These are phyloP conservation scores for Rhagologus leucostigma DNA, from an alignment of 2,113 vertebrate species.

Conservation along the genomic window DNA sequence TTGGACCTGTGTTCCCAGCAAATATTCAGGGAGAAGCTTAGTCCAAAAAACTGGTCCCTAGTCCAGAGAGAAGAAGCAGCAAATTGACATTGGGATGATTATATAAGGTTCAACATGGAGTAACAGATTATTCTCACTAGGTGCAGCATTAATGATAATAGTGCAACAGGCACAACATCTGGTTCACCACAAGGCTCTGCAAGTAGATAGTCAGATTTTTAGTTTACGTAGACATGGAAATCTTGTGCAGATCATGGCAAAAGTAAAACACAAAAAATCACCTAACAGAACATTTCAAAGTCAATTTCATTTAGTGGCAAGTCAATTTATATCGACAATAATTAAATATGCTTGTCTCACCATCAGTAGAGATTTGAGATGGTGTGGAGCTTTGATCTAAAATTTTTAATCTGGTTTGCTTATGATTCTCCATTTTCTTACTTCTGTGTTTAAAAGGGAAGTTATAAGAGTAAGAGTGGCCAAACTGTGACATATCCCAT, in stretches of 20 bases:
- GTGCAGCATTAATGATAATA: background rate
- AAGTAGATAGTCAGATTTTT: background rate
- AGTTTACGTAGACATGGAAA: background rate
- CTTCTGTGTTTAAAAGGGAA: background rate
- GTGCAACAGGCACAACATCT: background rate
- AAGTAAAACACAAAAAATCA: background rate
- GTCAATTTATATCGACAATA: background rate
- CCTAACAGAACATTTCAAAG: background rate
- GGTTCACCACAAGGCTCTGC: background rate
- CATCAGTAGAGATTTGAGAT: background rate
- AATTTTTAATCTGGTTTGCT: background rate
- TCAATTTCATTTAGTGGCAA: background rate
- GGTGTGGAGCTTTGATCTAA: background rate
- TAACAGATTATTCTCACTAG: background rate
- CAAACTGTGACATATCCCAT: fast-evolving
- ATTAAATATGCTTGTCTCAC: background rate
- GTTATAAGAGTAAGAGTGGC: background rate
- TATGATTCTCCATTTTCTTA: background rate
- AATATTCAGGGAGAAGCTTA: background rate
- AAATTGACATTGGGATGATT: background rate
- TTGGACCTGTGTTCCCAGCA: background rate
- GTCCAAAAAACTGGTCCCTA: background rate
- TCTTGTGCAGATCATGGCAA: background rate
- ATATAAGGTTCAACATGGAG: background rate
- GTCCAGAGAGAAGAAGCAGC: background rate